Evolutionary conservation across 37 sponge, comb jelly and placozoan species (phyloP), one percentile per base, ranked within the genome.

Genomic region (Ianthella basta): DNA sequence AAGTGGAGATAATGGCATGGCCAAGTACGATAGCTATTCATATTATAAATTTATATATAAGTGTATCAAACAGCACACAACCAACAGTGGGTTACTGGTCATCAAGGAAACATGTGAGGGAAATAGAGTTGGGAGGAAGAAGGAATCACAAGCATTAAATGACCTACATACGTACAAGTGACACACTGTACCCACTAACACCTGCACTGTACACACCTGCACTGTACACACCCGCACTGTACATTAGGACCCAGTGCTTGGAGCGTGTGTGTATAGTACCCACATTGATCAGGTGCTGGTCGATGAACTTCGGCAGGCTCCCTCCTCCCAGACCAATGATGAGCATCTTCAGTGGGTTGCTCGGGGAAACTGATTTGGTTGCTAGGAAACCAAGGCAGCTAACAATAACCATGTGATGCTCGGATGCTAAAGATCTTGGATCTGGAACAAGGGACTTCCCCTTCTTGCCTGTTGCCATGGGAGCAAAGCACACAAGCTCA

Each of bases 281-380:
- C 36, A 91, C 92, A 59, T 70, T 64, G 15, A 75, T 55, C 19
- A 92, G 37, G 35, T 72, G 50, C 74, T 59, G 40, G 40, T 85
- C 59, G 36, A 95, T 88, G 68, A 72, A 95, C 44, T 40, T 82
- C 21, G 88, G 84, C 8, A 95, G 87, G 34, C 86, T 70, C 29
- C 96, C 96, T n/a, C 96, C 96, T 24, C 96, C 96, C 25, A 95
- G 77, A 25, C 96, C 96, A 68, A 95, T 68, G 24, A 93, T 29
- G 34, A 95, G 79, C 30, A 84, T 64, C 4, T 74, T 86, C 53
- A 50, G 1, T 13, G 50, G 78, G 54, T 75, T 75, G 54, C 18
- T 44, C 15, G n/a, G 78, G 54, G 37, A 40, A 75, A 32, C 24
- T 32, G 29, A 16, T 69, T 44, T 44, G 50, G 50, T 44, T 44